These are phyloP conservation scores for Pyrrhia umbra DNA, from an alignment of 2,888 invertebrate genomes.

Conservation along the genomic window DNA sequence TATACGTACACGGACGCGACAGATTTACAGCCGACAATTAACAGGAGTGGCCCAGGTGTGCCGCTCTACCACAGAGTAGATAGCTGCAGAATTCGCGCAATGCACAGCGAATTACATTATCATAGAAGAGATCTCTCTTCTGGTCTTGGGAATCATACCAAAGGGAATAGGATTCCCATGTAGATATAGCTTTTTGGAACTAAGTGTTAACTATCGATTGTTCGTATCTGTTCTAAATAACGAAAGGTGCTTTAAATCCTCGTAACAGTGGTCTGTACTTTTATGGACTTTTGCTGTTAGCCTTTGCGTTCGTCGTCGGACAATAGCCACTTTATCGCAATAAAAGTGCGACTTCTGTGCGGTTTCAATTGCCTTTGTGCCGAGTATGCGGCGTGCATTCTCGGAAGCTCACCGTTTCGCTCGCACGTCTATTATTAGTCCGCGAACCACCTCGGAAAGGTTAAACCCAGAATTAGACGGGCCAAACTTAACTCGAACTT, in stretches of 20 bases:
- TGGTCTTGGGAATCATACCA: no score
- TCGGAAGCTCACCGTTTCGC: slow-evolving; percentile 70
- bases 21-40: slow-evolving; percentile 61
- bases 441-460: slow-evolving; percentile 83
- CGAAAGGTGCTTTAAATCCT: no score
- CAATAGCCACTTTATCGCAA: no score
- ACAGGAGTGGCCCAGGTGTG: slow-evolving; percentile 49
- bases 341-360: slow-evolving; percentile 30
- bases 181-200: no score
- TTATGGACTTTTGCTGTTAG: no score
- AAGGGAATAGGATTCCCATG: no score
- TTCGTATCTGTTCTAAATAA: no score
- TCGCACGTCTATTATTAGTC: slow-evolving; percentile 77
- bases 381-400: slow-evolving; percentile 72
- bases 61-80: slow-evolving; percentile 13
- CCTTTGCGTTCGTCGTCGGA: no score
- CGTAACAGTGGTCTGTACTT: no score
- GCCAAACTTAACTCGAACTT: slow-evolving; percentile 87
- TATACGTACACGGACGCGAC: slow-evolving; percentile 45
- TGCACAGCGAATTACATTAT: no score
- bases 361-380: neutral
- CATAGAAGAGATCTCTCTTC: no score
- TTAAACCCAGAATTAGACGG: slow-evolving; percentile 83
- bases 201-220: no score
- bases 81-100: slow-evolving; percentile 12